Evolutionary conservation across 1,140 invertebrate genomes (phyloP), one percentile per base, ranked within the genome.

Genomic region (Chrysopa pallens): DNA sequence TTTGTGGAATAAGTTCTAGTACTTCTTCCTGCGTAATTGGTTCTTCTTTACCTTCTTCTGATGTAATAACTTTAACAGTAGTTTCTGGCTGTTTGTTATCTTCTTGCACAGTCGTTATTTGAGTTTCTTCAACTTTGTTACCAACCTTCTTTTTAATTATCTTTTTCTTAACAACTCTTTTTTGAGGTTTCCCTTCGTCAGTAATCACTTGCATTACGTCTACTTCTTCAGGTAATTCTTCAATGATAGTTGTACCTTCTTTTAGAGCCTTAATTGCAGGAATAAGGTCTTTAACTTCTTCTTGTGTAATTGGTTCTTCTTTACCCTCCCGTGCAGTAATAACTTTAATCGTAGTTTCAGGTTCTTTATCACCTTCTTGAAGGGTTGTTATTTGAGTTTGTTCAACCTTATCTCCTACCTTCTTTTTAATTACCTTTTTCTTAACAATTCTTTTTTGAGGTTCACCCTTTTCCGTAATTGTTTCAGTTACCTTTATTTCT

Each of bases 31-130:
- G 38, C 8, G 17, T 23, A 23, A 12, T 46, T 28, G 12, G 51
- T 45, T 28, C 51, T 49, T 49, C 35, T 48, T 56, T 44, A 41
- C 46, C 33, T 6, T 47, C 48, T 17, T 43, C 48, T 40, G 49
- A 39, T 29, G 52, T 53, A 36, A 44, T 43, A 7, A 51, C 46
- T 8, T 49, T 48, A 6, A 54, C 45, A 11, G 52, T 46, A 8
- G 53, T 58, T 47, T 55, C 38, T 1, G 49, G 48, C 42, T 51
- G 37, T 23, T 55, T 54, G 45, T 59, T 29, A 52, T 52, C 36
- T 52, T 56, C 50, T 49, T 58, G 50, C 36, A 54, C 50, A 2
- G 48, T 55, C 14, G 52, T 50, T 36, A 56, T 51, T 42, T 55
- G 54, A 5, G 50, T 54, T 6, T 54, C 48, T 40, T 49, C 47